Percentiles rank a stretch among this genome's conserved stretches.
These are phyloP conservation scores for Threskiornis aethiopicus DNA, from an alignment of 2,797 vertebrate species.

Conservation along the genomic window DNA sequence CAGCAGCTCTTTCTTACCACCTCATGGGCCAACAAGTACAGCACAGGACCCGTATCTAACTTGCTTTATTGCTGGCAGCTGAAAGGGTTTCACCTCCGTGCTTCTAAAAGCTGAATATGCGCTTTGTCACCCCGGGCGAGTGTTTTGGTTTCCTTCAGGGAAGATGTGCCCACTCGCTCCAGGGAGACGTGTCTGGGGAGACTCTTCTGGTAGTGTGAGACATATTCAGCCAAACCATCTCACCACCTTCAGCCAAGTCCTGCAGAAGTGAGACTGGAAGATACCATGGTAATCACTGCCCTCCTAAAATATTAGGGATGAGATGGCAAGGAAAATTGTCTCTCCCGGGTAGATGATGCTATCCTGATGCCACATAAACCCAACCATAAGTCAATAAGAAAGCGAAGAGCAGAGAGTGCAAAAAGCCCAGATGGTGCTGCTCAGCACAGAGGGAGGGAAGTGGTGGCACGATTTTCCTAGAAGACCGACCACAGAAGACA, in stretches of 20 bases:
- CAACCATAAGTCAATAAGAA: not conserved
- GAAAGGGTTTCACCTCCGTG: not conserved
- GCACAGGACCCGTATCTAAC: not conserved
- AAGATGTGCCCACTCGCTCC: accelerated
- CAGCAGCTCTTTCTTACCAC: not conserved
- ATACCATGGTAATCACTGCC: accelerated
- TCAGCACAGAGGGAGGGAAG: not conserved
- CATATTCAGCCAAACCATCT: not conserved
- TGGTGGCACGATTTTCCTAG: not conserved
- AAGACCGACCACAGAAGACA: not conserved
- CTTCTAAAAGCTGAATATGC: not conserved
- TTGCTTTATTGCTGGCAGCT: not conserved
- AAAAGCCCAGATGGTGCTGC: not conserved
- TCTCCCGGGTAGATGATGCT: not conserved
- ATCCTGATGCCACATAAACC: not conserved
- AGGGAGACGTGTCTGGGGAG: not conserved
- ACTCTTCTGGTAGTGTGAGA: not conserved
- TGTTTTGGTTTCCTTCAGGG: not conserved
- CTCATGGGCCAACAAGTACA: not conserved
- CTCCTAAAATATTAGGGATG: not conserved
- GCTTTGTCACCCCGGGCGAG: not conserved
- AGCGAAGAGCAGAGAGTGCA: not conserved
- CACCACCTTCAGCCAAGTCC: not conserved
- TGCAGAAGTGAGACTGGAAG: not conserved
- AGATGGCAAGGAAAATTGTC: not conserved